These are phyloP conservation scores for Lucinisca nassula DNA, from an alignment of 2,888 invertebrate species.

Conservation along the genomic window DNA sequence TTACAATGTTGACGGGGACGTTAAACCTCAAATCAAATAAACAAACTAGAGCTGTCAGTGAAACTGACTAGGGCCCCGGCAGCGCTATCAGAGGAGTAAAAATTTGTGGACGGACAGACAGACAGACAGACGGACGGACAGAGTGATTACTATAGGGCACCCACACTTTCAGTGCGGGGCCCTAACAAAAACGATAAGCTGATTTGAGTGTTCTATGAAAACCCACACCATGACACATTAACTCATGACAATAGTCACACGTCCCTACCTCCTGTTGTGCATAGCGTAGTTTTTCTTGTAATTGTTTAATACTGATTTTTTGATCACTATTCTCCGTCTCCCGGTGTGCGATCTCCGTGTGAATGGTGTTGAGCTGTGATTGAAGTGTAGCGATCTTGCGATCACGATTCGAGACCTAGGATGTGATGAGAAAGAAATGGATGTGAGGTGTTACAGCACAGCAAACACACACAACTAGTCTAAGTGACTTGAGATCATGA, in stretches of 20 bases:
- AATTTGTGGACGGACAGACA: no score
- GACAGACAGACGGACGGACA: no score
- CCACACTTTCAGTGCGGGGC: no score
- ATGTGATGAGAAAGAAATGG: constrained; percentile 2
- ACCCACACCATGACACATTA: no score
- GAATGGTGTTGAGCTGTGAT: constrained; percentile 81
- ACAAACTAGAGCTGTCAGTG: no score
- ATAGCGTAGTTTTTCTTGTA: constrained; percentile 82
- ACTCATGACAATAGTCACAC: background rate
- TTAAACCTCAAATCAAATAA: no score
- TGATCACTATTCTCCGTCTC: constrained; percentile 82
- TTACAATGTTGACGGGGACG: no score
- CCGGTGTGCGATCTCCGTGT: constrained; percentile 80
- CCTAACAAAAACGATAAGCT: no score
- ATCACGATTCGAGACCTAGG: constrained; percentile 81
- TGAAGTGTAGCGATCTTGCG: constrained; percentile 81
- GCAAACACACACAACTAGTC: background rate
- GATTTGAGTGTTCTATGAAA: no score
- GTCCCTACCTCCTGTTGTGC: constrained; percentile 78
- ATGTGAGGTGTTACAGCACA: background rate
- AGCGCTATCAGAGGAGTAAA: no score
- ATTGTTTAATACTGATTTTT: constrained; percentile 79
- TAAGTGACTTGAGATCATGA: background rate
- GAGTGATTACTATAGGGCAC: no score
- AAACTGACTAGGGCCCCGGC: no score